Evolutionary conservation across 2,797 vertebrate genomes (phyloP).

Genomic region (Zalophus californianus): DNA sequence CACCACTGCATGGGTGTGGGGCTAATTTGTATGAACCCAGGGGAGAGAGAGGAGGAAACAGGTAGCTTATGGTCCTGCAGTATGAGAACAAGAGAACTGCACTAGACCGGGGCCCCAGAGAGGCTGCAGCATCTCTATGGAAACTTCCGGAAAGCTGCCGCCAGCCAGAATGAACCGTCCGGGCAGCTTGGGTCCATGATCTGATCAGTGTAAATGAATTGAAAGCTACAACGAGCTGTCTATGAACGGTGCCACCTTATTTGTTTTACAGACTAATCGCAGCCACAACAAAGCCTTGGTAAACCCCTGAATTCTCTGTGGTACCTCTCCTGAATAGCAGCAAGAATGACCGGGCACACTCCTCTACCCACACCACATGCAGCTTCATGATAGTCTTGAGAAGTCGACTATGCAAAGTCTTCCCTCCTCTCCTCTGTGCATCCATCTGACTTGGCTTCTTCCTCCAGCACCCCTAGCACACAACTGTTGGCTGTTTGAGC

Average conservation of each 20-base stretch:
- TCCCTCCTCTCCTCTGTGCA: slow-evolving; percentile 67
- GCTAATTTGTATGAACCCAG: background rate
- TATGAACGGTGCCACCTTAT: slow-evolving; percentile 83
- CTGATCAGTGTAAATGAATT: slow-evolving; percentile 65
- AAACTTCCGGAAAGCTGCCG: background rate
- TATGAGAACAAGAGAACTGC: background rate
- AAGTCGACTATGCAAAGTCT: slow-evolving; percentile 74
- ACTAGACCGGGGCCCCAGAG: background rate
- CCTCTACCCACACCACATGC: slow-evolving; percentile 44
- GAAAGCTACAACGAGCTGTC: slow-evolving; percentile 71
- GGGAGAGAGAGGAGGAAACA: background rate
- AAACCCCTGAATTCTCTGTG: slow-evolving; percentile 83
- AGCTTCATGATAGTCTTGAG: slow-evolving; percentile 70
- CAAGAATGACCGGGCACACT: slow-evolving; percentile 38
- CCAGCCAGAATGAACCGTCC: background rate
- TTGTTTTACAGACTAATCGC: slow-evolving; percentile 87
- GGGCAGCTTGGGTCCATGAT: background rate
- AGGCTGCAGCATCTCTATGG: background rate
- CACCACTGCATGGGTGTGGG: background rate
- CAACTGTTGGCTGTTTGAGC: slow-evolving; percentile 81
- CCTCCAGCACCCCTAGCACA: slow-evolving; percentile 75
- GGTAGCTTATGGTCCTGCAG: background rate
- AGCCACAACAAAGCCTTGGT: slow-evolving; percentile 84
- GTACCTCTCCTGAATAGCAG: slow-evolving; percentile 67
- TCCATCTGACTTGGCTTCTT: slow-evolving; percentile 80